phyloP scores from a whole-genome alignment of 2,797 vertebrate genomes.

The Silurus aristotelis region DNA sequence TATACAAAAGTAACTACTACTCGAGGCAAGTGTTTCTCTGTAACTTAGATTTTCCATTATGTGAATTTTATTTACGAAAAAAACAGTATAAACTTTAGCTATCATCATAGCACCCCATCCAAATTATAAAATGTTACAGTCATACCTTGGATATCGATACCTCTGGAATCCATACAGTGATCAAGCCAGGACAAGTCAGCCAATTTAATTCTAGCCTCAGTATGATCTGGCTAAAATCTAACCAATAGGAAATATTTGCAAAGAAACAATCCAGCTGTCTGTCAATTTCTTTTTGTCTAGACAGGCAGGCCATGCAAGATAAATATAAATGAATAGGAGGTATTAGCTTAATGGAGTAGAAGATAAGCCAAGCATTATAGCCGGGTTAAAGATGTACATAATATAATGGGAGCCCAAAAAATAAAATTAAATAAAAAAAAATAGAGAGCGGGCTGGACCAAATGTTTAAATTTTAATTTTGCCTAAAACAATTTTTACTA shows the following conservation, averaged over 20 bases:
- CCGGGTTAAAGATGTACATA: neutral
- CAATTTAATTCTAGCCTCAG: neutral
- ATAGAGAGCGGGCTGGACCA: neutral
- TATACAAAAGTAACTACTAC: neutral
- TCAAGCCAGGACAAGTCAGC: neutral
- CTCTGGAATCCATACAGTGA: neutral
- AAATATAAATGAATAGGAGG: conserved; percentile 8
- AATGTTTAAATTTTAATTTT: neutral
- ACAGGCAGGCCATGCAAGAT: neutral
- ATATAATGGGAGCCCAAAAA: neutral
- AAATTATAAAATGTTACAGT: neutral
- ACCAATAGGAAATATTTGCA: neutral
- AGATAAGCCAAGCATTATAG: neutral
- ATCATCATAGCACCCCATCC: neutral
- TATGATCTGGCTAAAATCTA: neutral
- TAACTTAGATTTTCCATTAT: neutral
- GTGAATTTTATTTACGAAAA: neutral
- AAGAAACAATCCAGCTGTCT: neutral
- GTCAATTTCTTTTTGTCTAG: neutral
- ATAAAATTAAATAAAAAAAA: neutral
- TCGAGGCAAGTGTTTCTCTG: neutral
- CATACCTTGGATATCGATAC: neutral
- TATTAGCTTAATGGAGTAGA: neutral
- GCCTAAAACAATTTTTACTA: neutral
- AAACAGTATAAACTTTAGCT: no score